Percentiles rank a stretch among this genome's conserved stretches.
These are phyloP conservation scores for Rhynchomys soricoides DNA, from an alignment of 2,113 vertebrate genomes.

Conservation along the genomic window DNA sequence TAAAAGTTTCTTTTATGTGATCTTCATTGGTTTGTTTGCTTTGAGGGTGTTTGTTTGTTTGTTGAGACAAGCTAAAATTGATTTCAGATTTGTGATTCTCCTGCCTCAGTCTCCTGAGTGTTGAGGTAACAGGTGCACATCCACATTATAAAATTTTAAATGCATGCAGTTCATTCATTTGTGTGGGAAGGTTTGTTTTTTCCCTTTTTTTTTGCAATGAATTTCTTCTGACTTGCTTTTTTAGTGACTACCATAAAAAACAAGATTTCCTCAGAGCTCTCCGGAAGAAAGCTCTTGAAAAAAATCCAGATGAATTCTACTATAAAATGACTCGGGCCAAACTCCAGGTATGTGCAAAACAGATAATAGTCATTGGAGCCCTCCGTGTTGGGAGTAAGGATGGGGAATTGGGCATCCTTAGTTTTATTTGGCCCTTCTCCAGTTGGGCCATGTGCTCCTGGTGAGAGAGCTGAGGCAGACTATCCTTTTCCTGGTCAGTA, in stretches of 20 bases:
- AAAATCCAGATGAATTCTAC: constrained; percentile 99
- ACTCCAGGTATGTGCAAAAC: constrained; percentile 88
- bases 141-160: not conserved
- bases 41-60: not conserved
- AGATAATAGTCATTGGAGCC: not conserved
- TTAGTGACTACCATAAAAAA: constrained; percentile 95
- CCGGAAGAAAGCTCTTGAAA: constrained; percentile 94
- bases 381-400: not conserved
- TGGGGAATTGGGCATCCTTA: not conserved
- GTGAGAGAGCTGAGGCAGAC: not conserved
- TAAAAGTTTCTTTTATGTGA: not conserved
- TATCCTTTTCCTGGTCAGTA: not conserved
- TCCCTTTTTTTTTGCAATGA: not conserved
- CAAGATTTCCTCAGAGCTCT: constrained; percentile 92
- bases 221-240: not conserved
- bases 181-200: not conserved
- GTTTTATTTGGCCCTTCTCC: not conserved
- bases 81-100: not conserved
- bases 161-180: not conserved
- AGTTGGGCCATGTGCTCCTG: not conserved
- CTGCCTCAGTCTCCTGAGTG: not conserved
- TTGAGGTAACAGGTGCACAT: not conserved
- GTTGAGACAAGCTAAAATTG: not conserved
- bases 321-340: constrained; percentile 93
- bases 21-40: constrained; percentile 24